Evolutionary conservation across 2,888 invertebrate species (phyloP), one percentile per base, ranked within the genome.

Genomic region (Atherix ibis): DNA sequence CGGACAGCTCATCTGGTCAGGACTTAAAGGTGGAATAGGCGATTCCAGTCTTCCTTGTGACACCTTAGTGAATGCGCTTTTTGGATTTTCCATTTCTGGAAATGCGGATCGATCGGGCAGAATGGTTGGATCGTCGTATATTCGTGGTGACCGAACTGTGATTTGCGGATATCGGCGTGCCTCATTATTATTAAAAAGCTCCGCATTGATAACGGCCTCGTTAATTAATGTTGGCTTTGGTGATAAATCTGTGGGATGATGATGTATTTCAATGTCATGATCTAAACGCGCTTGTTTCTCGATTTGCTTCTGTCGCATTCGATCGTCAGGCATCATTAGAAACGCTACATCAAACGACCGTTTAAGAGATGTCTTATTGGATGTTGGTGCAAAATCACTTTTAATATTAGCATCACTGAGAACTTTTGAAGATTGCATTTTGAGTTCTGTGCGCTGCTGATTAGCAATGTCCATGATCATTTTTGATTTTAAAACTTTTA

Each of bases 311-410:
- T 74, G 70, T 34, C 76, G 75, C 30, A 80, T 58, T 48, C 81
- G 80, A 41, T 85, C 85, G 52, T 87, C 85, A 2, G 85, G 85
- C 56, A 83, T 76, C 69, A 88, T 85, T 17, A 89, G 62, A 49
- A 89, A 89, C 1, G 88, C 88, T 8, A 89, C 88, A 54, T 89
- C 88, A 53, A 89, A 89, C 1, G 85, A 81, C 12, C 89, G 65
- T 50, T 89, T 89, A n/a, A 58, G 44, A 25, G 45, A 66, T 44
- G 58, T 67, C 50, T 61, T 70, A 46, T 66, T 62, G 55, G 67
- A 63, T 24, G 68, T 58, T 2, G 34, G 27, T 9, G 19, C 4
- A 40, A 56, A 56, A 22, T 51, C 43, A 43, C 53, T 56, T 40
- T 54, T 48, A 31, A 47, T 46, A 35, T 47, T 51, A 37, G 32